Percentiles rank a stretch among this genome's conserved stretches.
These are phyloP conservation scores for Circaetus gallicus DNA, from an alignment of 2,113 vertebrate species.

Conservation along the genomic window DNA sequence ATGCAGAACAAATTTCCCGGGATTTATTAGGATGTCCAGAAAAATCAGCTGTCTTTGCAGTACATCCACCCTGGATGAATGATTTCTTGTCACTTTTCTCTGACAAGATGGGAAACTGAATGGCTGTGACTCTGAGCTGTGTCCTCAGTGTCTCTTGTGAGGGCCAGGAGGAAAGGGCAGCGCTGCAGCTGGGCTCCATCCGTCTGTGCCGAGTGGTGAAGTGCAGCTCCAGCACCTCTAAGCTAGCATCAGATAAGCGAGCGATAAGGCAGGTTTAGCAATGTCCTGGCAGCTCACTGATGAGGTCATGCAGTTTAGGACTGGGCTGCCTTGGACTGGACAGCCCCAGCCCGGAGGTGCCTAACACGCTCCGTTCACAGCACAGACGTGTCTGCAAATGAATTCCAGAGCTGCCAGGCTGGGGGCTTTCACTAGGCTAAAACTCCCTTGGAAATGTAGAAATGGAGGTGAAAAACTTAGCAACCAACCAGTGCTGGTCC, in stretches of 20 bases:
- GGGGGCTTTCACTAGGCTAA: background rate
- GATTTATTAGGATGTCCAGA: conserved; percentile 50
- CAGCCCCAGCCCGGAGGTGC: background rate
- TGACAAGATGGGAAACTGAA: background rate
- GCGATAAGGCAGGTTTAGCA: background rate
- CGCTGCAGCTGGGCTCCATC: background rate
- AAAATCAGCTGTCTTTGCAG: conserved; percentile 49
- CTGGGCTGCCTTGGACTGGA: background rate
- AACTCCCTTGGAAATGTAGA: background rate
- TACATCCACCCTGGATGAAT: background rate
- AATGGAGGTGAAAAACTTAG: background rate
- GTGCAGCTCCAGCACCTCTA: background rate
- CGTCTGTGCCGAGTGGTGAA: background rate
- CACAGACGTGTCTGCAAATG: background rate
- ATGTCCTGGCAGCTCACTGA: background rate
- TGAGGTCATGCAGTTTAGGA: background rate
- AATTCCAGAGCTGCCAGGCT: background rate
- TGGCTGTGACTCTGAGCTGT: background rate
- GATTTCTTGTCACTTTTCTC: background rate
- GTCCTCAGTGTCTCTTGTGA: background rate
- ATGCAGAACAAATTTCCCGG: background rate
- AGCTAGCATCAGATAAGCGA: background rate
- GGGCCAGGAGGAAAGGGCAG: background rate
- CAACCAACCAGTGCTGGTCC: background rate
- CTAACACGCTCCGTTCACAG: rapidly evolving